Evolutionary conservation across 2,797 vertebrate species (phyloP).

Genomic region (Etheostoma nigrum): DNA sequence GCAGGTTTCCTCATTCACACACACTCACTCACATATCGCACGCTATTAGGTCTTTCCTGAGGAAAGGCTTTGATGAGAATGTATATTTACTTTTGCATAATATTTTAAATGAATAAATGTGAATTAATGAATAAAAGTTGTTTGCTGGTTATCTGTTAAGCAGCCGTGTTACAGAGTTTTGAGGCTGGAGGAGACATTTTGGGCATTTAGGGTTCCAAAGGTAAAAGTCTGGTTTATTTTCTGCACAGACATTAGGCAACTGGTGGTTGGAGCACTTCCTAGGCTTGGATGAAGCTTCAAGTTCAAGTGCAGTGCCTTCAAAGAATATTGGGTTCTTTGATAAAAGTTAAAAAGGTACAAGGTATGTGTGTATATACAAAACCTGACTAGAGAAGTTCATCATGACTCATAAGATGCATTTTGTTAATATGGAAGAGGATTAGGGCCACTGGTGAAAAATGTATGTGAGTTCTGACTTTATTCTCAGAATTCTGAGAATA

Average conservation of each 20-base stretch:
- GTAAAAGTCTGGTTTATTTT: constrained; percentile 10
- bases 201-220: constrained; percentile 16
- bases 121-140: constrained; percentile 27
- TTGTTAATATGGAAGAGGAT: neutral
- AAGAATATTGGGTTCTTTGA: constrained; percentile 17
- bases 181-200: constrained; percentile 15
- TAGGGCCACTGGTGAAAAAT: too few relatives aligned
- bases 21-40: constrained; percentile 12
- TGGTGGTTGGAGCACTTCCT: constrained; percentile 9
- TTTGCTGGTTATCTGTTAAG: constrained; percentile 24
- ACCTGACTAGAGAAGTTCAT: neutral
- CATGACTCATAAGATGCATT: neutral
- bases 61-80: constrained; percentile 45
- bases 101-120: constrained; percentile 40
- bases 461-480: too few relatives aligned
- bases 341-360: neutral
- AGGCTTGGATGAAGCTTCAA: constrained; percentile 3
- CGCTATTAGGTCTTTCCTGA: constrained; percentile 17
- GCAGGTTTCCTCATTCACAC: constrained; percentile 15
- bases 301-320: constrained; percentile 9
- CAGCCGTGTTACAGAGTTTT: constrained; percentile 17
- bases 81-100: constrained; percentile 50
- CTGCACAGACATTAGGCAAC: neutral
- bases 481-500: too few relatives aligned
- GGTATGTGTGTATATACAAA: neutral